Conservation (phyloP, 2,888 invertebrate genomes). For the Caenorhabditis virilis region DNA sequence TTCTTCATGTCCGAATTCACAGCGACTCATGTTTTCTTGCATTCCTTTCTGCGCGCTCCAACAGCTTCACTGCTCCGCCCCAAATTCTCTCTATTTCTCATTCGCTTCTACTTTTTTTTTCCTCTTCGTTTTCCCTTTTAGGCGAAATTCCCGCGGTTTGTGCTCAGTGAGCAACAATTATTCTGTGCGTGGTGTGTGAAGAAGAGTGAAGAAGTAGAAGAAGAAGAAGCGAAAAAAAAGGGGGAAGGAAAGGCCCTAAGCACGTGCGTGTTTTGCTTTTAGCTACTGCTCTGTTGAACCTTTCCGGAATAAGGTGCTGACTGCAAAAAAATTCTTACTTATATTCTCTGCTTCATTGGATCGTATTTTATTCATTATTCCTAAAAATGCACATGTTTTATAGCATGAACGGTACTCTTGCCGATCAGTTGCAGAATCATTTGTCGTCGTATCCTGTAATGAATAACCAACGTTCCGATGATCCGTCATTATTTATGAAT, state of each 20-base stretch:
- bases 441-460: constrained; percentile 23
- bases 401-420: constrained; percentile 48
- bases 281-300: constrained; percentile 12
- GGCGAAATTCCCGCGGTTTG: too few species aligned
- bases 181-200: too few species aligned
- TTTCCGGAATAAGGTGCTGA: not conserved
- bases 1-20: too few species aligned
- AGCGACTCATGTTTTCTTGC: constrained; percentile 12
- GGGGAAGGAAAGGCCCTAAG: constrained; percentile 11
- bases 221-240: constrained; percentile 10
- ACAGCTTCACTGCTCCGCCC: constrained; percentile 15
- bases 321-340: not conserved
- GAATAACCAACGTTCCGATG: constrained; percentile 20
- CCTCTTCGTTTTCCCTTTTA: too few species aligned
- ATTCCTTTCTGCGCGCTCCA: constrained; percentile 10
- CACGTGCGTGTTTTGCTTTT: constrained; percentile 32
- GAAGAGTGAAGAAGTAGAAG: not conserved
- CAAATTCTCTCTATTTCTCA: too few species aligned
- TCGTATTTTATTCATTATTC: not conserved
- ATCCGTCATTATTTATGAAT: constrained; percentile 27
- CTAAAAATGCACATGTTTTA: constrained; percentile 35
- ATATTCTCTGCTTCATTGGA: not conserved
- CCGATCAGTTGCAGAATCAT: constrained; percentile 43
- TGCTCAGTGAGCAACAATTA: constrained; percentile 30
- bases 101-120: too few species aligned